Percentiles rank a stretch among this genome's conserved stretches.
phyloP scores from a whole-genome alignment of 2,113 vertebrate genomes.

The Crocuta crocuta region DNA sequence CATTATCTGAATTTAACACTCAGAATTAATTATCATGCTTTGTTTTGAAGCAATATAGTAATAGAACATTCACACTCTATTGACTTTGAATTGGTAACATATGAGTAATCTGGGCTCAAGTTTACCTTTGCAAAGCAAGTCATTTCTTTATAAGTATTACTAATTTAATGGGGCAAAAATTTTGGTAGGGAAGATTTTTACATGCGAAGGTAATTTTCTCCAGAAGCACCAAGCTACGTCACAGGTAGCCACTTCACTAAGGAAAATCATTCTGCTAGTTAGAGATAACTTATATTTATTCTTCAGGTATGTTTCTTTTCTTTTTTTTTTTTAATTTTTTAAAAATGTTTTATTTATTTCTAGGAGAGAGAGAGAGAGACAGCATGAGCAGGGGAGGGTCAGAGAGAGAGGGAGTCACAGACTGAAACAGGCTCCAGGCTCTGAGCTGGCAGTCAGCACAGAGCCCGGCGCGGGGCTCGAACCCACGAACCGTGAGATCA shows the following conservation, averaged over 20 bases:
- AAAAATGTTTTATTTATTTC: too few species aligned
- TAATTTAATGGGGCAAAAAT: not conserved
- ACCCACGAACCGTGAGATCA: too few species aligned
- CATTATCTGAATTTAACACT: conserved; percentile 8
- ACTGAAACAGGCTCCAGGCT: too few species aligned
- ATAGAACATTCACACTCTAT: not conserved
- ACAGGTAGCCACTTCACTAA: not conserved
- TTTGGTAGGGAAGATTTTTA: not conserved
- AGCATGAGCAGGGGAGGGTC: too few species aligned
- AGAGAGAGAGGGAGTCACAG: too few species aligned
- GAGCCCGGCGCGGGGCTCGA: too few species aligned
- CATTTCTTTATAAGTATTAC: not conserved
- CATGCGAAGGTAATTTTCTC: not conserved
- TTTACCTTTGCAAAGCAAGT: conserved; percentile 1
- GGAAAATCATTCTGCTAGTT: not conserved
- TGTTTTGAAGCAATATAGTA: conserved; percentile 39
- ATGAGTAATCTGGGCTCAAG: not conserved
- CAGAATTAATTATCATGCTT: not conserved
- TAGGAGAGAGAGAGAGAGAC: too few species aligned
- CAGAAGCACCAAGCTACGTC: not conserved
- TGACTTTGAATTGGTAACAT: not conserved
- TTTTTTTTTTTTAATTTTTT: too few species aligned
- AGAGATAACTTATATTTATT: not conserved
- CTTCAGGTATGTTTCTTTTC: not conserved
- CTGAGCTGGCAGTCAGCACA: too few species aligned